Evolutionary conservation across 2,888 invertebrate genomes (phyloP).

Genomic region (Drosophila acutilabella): DNA sequence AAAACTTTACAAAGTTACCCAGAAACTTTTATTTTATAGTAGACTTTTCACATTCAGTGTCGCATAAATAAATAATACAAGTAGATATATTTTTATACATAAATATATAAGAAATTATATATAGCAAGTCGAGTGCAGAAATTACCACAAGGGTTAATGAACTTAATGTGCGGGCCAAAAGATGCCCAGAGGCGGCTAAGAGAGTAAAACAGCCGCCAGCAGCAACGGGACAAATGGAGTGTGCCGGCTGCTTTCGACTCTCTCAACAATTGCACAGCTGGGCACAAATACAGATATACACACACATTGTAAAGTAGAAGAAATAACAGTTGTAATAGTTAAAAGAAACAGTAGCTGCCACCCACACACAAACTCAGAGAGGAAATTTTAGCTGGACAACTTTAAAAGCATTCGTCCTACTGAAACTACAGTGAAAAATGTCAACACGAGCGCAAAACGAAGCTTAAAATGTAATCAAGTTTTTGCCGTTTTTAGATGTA

Average conservation of each 20-base stretch:
- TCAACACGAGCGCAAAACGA: conserved; percentile 47
- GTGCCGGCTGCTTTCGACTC: conserved; percentile 60
- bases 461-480: conserved; percentile 58
- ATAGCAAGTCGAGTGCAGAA: conserved; percentile 33
- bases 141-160: conserved; percentile 69
- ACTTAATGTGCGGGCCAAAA: conserved; percentile 52
- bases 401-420: conserved; percentile 43
- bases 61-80: conserved; percentile 39
- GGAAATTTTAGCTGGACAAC: conserved; percentile 40
- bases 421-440: conserved; percentile 47
- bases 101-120: conserved; percentile 11
- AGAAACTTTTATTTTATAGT: conserved; percentile 37
- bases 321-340: conserved; percentile 55
- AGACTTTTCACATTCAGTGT: conserved; percentile 30
- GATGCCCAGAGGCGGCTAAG: conserved; percentile 45
- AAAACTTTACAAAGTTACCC: conserved; percentile 51
- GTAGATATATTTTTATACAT: conserved; percentile 26
- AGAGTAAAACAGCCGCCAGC: conserved; percentile 61
- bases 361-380: conserved; percentile 29
- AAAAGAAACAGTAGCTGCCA: conserved; percentile 46
- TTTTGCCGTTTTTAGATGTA: conserved; percentile 28
- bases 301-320: conserved; percentile 45
- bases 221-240: conserved; percentile 68
- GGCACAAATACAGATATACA: conserved; percentile 54
- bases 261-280: conserved; percentile 73